phyloP scores from a whole-genome alignment of 2,888 invertebrate species.

The Trichogramma evanescens region DNA sequence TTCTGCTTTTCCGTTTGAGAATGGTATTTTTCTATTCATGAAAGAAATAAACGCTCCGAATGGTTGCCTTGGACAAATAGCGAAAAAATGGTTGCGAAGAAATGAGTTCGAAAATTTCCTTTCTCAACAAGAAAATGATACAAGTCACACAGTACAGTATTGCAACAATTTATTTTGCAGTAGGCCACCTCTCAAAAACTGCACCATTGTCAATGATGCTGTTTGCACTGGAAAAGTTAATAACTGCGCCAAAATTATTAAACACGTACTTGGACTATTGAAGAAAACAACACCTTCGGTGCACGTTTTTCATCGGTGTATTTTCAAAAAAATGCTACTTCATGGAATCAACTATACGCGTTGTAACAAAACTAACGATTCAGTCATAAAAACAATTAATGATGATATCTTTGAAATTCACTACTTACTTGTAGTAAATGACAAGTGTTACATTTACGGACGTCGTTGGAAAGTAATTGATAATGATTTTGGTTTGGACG shows the following conservation, averaged over 20 bases:
- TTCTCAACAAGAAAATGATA: not conserved
- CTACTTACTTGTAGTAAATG: not conserved
- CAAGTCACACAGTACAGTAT: not conserved
- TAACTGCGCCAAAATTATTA: not conserved
- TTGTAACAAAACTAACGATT: not conserved
- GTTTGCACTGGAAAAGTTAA: not conserved
- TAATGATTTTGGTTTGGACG: no score
- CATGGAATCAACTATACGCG: not conserved
- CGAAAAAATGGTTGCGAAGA: not conserved
- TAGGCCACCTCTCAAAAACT: not conserved
- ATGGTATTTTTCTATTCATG: not conserved
- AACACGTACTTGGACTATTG: not conserved
- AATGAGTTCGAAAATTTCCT: not conserved
- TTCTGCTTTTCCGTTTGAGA: constrained; percentile 8
- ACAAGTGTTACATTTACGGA: no score
- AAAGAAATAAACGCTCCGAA: not conserved
- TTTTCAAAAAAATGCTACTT: not conserved
- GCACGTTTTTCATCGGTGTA: not conserved
- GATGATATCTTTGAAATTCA: not conserved
- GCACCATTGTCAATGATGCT: not conserved
- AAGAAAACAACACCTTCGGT: not conserved
- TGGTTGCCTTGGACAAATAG: not conserved
- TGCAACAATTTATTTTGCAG: not conserved
- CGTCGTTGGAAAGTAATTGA: no score
- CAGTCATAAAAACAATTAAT: not conserved